Conservation (phyloP, 2,113 vertebrate genomes). For the Pluvialis apricaria region DNA sequence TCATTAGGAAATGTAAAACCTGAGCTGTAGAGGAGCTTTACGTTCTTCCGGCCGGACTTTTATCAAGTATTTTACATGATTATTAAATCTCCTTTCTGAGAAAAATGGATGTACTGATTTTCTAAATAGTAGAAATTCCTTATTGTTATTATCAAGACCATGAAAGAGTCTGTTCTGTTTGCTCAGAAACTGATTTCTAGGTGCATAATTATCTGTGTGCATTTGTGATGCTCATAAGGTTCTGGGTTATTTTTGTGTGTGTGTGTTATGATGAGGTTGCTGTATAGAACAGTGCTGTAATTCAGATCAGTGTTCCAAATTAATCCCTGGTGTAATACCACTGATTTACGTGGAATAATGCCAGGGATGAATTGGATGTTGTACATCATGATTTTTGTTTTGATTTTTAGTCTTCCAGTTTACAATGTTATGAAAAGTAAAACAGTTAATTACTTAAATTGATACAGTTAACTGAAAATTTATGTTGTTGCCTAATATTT, state of each 20-base stretch:
- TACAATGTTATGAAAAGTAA: not conserved
- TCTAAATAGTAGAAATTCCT: not conserved
- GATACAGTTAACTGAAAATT: not conserved
- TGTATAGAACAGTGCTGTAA: not conserved
- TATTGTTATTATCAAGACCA: not conserved
- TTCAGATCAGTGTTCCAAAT: slow-evolving; percentile 34
- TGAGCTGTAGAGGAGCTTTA: not conserved
- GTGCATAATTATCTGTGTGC: not conserved
- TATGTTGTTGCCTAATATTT: not conserved
- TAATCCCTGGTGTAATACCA: slow-evolving; percentile 33
- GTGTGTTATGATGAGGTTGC: not conserved
- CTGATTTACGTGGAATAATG: slow-evolving; percentile 18
- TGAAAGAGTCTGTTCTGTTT: not conserved
- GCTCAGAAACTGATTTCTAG: not conserved
- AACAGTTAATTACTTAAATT: not conserved
- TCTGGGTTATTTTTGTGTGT: not conserved
- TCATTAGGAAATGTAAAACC: not conserved
- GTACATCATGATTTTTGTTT: not conserved
- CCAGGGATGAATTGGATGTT: not conserved
- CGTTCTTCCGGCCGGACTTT: not conserved
- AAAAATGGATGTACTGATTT: not conserved
- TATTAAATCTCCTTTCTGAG: not conserved
- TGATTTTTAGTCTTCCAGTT: not conserved
- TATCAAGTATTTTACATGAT: not conserved
- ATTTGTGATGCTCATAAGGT: not conserved